Percentiles rank a stretch among this genome's conserved stretches.
phyloP scores from a whole-genome alignment of 2,797 vertebrate species.

The Gallinago stenura region DNA sequence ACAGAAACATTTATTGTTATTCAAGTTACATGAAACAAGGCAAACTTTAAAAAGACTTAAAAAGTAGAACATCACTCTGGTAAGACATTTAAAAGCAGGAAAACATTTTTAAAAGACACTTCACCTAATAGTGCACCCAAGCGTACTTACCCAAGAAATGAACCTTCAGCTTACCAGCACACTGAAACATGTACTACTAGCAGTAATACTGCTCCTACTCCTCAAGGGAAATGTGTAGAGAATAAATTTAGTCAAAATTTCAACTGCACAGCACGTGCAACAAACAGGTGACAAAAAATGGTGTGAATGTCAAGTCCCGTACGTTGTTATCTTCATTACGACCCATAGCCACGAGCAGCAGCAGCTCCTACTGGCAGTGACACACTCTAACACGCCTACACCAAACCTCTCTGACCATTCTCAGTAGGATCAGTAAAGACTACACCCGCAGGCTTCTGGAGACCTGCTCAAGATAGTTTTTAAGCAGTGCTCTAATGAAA shows the following conservation, averaged over 20 bases:
- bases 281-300: slow-evolving; percentile 76
- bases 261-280: slow-evolving; percentile 75
- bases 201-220: slow-evolving; percentile 81
- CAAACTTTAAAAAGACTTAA: slow-evolving; percentile 57
- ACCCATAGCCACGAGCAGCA: slow-evolving; percentile 50
- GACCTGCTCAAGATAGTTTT: neutral
- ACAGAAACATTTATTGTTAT: slow-evolving; percentile 66
- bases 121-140: slow-evolving; percentile 76
- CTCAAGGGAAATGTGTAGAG: slow-evolving; percentile 83
- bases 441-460: slow-evolving; percentile 9
- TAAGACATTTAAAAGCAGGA: slow-evolving; percentile 49
- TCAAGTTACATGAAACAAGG: slow-evolving; percentile 63
- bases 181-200: slow-evolving; percentile 82
- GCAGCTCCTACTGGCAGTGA: slow-evolving; percentile 39
- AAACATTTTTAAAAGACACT: slow-evolving; percentile 64
- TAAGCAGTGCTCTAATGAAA: slow-evolving; percentile 4
- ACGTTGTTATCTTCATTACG: slow-evolving; percentile 45
- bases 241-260: slow-evolving; percentile 82
- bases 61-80: slow-evolving; percentile 31
- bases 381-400: neutral
- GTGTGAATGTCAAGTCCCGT: slow-evolving; percentile 53
- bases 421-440: neutral
- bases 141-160: slow-evolving; percentile 83
- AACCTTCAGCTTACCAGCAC: slow-evolving; percentile 83
- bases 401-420: slow-evolving; percentile 33